phyloP scores from a whole-genome alignment of 2,888 invertebrate species.

The Bellardia bayeri region DNA sequence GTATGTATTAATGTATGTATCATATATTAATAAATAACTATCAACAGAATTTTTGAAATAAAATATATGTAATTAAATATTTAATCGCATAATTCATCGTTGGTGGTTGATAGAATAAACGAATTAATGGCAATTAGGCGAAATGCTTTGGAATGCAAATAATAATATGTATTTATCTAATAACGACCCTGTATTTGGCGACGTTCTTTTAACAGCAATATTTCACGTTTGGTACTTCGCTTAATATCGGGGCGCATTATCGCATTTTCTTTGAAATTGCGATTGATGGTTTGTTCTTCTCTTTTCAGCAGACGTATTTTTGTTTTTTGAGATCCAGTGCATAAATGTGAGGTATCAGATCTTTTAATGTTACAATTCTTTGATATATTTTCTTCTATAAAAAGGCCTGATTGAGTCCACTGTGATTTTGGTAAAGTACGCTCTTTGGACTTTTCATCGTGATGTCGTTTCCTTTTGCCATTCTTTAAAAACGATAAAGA shows the following conservation, averaged over 20 bases:
- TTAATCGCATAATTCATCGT: neutral
- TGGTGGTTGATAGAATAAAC: neutral
- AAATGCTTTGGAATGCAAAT: neutral
- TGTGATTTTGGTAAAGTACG: conserved; percentile 75
- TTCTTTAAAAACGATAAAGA: conserved; percentile 41
- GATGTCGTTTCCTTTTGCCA: conserved; percentile 67
- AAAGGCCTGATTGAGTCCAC: conserved; percentile 77
- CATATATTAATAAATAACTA: too few species aligned
- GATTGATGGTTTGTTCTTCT: neutral
- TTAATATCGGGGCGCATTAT: conserved; percentile 70
- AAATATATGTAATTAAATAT: conserved; percentile 2
- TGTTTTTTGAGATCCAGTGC: conserved; percentile 15
- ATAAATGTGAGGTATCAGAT: conserved; percentile 53
- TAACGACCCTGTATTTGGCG: conserved; percentile 49
- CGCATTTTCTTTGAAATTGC: conserved; percentile 76
- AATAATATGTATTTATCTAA: neutral
- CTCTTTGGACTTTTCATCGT: conserved; percentile 69
- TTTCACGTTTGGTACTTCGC: conserved; percentile 73
- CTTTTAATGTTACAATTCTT: conserved; percentile 39
- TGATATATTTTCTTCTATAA: conserved; percentile 75
- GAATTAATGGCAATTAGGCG: neutral
- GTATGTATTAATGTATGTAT: too few species aligned
- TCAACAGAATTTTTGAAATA: neutral
- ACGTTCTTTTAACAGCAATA: conserved; percentile 74
- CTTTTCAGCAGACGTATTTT: neutral